Evolutionary conservation across 2,797 vertebrate species (phyloP), one percentile per base, ranked within the genome.

Genomic region (Carcharodon carcharias): DNA sequence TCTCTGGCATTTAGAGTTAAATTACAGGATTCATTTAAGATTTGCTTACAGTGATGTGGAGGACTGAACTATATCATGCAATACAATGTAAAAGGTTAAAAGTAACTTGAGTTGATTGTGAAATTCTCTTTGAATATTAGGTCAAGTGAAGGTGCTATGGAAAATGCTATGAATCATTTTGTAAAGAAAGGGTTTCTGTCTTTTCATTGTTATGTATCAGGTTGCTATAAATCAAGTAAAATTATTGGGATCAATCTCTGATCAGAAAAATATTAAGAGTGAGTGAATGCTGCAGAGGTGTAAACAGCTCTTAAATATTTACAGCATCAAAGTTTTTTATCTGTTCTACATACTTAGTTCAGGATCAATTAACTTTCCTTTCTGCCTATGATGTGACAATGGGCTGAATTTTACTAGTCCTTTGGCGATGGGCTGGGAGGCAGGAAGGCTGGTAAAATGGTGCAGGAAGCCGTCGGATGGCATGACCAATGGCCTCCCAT

Each of bases 1-100:
- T 77, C 4, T 7, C 69, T 97, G 96, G 71, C 97, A 97, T 97
- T 98, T 97, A 97, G 96, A 97, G 97, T 97, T 97, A 96, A 97
- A 97, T 97, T 71, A 97, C 96, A 93, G 80, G 67, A 73, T 61
- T 97, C 97, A 97, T 6, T 61, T 92, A 96, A 97, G 97, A 97
- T 97, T 97, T 97, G 96, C 96, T 58, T 97, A 73, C 96, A 6
- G 95, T 96, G 96, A 96, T 97, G 97, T 87, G 97, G 97, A 97
- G 97, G 96, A 97, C n/a, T 97, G 96, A 85, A 96, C 73, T 97
- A 97, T 97, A 97, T 97, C 97, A 97, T 97, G 97, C 96, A 97
- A 96, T n/a, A 6, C 97, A 97, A 73, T 96, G 97, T 91, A 96
- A 97, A 97, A 97, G 97, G 96, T 97, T 97, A 97, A 97, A 95